Evolutionary conservation across 92 coral and sea anemone species (phyloP).

Genomic region (Phenganax stokvisi): DNA sequence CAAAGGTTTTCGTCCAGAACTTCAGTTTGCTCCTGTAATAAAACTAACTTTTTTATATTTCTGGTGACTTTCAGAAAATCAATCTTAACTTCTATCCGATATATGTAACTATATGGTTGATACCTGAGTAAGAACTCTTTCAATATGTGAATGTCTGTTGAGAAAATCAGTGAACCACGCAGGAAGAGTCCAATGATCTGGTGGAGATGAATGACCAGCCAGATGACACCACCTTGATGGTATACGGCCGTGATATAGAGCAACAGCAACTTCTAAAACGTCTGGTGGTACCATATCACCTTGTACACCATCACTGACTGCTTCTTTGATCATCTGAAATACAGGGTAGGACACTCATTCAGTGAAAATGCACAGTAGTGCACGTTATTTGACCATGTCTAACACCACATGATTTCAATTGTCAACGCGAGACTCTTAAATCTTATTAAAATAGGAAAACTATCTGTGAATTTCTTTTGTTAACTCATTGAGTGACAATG

Average conservation of each 20-base stretch:
- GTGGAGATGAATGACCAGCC: constrained; percentile 87
- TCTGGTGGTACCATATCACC: constrained; percentile 84
- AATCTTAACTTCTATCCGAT: too few species aligned
- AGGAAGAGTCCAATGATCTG: constrained; percentile 73
- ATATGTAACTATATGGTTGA: too few species aligned
- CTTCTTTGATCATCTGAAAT: constrained; percentile 59
- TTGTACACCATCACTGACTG: constrained; percentile 65
- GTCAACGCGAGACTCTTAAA: too few species aligned
- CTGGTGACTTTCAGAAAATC: too few species aligned
- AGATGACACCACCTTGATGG: constrained; percentile 69
- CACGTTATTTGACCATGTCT: not conserved
- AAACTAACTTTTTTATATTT: not conserved
- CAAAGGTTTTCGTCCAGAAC: not conserved
- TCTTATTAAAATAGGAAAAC: too few species aligned
- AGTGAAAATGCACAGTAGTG: not conserved
- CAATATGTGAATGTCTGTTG: constrained; percentile 83
- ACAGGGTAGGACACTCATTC: not conserved
- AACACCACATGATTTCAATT: not conserved
- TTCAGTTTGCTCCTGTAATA: not conserved
- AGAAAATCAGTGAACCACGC: constrained; percentile 87
- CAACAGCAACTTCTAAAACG: constrained; percentile 72
- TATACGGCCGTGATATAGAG: constrained; percentile 74
- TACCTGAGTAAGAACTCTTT: constrained; percentile 84
- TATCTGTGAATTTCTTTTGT: too few species aligned
- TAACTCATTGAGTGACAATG: not conserved